Conservation (phyloP, 2,888 invertebrate genomes). For the Nemotelus pantherinus region DNA sequence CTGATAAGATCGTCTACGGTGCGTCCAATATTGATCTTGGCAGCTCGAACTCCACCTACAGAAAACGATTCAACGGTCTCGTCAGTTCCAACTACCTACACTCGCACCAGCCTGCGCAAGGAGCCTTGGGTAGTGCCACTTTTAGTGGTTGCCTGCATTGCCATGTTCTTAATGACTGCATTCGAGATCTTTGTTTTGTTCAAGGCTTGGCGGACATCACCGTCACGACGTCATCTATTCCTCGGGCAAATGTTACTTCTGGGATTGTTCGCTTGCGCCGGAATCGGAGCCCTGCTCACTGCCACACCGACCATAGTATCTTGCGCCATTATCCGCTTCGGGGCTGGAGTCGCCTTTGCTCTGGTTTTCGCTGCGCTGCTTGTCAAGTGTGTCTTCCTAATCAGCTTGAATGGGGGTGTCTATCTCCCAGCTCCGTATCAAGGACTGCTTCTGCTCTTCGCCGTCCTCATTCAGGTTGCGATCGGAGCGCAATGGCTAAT, state of each 20-base stretch:
- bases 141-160: conserved; percentile 82
- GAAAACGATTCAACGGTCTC: conserved; percentile 54
- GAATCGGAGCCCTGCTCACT: conserved; percentile 80
- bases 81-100: conserved; percentile 60
- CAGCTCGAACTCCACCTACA: conserved; percentile 58
- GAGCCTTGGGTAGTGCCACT: conserved; percentile 93
- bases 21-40: conserved; percentile 57
- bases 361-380: conserved; percentile 90
- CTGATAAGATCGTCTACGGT: conserved; percentile 57
- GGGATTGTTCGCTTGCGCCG: conserved; percentile 84
- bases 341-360: conserved; percentile 83
- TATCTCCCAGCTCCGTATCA: conserved; percentile 94
- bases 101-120: conserved; percentile 68
- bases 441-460: conserved; percentile 86
- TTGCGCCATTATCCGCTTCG: conserved; percentile 84
- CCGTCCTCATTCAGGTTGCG: conserved; percentile 88
- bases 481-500: conserved; percentile 87
- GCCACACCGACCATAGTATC: conserved; percentile 81
- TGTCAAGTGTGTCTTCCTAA: conserved; percentile 92
- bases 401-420: conserved; percentile 90
- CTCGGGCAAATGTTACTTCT: conserved; percentile 87
- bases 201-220: conserved; percentile 83
- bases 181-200: conserved; percentile 92
- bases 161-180: conserved; percentile 84
- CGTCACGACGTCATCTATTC: conserved; percentile 85